A percentile compares a stretch with the other conserved stretches of the same genome.
These are phyloP conservation scores for Chymomyza fuscimana DNA, from an alignment of 2,888 invertebrate species.

Conservation along the genomic window DNA sequence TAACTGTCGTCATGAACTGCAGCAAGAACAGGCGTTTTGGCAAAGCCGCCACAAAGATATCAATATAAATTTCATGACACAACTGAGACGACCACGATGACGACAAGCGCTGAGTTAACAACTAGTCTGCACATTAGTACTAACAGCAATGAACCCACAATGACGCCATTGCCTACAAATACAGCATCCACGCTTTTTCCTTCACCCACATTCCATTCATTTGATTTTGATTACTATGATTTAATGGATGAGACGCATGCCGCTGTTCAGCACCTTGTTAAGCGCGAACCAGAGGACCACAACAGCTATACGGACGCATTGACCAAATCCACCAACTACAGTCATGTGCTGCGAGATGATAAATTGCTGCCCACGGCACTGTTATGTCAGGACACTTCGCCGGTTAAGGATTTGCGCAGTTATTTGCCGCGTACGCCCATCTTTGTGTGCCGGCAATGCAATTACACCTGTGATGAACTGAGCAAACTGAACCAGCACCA, in stretches of 20 bases:
- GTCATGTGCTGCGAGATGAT: slow-evolving; percentile 46
- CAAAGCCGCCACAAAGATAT: slow-evolving; percentile 13
- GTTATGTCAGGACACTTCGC: slow-evolving; percentile 37
- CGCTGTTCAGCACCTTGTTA: slow-evolving; percentile 4
- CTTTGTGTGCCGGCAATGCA: slow-evolving; percentile 56
- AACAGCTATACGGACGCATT: not conserved
- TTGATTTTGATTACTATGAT: slow-evolving; percentile 50
- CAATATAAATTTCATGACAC: slow-evolving; percentile 27
- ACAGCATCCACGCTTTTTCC: slow-evolving; percentile 40
- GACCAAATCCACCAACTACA: slow-evolving; percentile 24
- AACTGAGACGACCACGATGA: slow-evolving; percentile 8
- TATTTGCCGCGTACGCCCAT: slow-evolving; percentile 36
- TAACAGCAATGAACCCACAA: slow-evolving; percentile 13
- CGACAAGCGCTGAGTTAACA: not conserved
- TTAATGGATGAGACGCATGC: slow-evolving; percentile 34
- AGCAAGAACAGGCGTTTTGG: slow-evolving; percentile 24
- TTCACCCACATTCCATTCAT: slow-evolving; percentile 46
- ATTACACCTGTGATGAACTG: slow-evolving; percentile 54
- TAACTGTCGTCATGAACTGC: slow-evolving; percentile 28
- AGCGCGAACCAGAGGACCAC: not conserved
- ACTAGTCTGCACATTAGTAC: slow-evolving; percentile 9
- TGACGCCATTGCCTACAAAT: not conserved
- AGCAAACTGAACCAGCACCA: slow-evolving; percentile 53
- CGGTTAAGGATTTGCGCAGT: slow-evolving; percentile 36
- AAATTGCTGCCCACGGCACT: slow-evolving; percentile 36